Evolutionary conservation across 2,797 vertebrate species (phyloP).

Genomic region (Mycteria americana): DNA sequence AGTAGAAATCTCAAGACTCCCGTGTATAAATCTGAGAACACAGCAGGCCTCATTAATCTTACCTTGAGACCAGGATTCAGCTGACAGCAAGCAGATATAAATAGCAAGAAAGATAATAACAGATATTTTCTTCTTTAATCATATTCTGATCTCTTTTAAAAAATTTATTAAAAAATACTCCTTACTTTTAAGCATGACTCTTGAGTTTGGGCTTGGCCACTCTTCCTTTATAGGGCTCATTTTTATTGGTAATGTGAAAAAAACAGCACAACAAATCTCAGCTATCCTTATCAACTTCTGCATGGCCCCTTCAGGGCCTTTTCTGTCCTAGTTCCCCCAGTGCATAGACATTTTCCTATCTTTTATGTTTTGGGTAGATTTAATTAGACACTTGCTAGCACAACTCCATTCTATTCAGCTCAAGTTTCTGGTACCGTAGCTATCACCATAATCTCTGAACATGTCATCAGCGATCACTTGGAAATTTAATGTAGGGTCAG

Average conservation of each 20-base stretch:
- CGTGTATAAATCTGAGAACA: background rate
- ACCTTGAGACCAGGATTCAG: background rate
- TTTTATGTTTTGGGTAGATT: background rate
- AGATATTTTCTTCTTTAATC: background rate
- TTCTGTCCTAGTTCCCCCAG: constrained; percentile 40
- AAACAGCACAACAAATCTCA: background rate
- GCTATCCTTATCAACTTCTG: background rate
- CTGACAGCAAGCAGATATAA: background rate
- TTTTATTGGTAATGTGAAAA: background rate
- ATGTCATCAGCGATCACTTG: background rate
- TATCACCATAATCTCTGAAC: background rate
- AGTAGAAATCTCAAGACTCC: background rate
- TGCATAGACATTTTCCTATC: background rate
- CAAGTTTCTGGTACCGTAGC: background rate
- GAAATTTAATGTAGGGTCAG: background rate
- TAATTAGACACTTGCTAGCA: constrained; percentile 29
- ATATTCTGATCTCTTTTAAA: background rate
- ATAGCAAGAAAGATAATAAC: background rate
- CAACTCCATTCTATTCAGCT: background rate
- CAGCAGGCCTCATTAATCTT: background rate
- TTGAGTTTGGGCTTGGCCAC: background rate
- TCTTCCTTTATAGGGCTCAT: background rate
- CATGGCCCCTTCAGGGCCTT: background rate
- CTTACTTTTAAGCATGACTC: background rate
- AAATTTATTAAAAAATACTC: fast-evolving